Base-by-base conservation (phyloP, 2,797 vertebrate genomes). In the Pipistrellus nathusii region DNA sequence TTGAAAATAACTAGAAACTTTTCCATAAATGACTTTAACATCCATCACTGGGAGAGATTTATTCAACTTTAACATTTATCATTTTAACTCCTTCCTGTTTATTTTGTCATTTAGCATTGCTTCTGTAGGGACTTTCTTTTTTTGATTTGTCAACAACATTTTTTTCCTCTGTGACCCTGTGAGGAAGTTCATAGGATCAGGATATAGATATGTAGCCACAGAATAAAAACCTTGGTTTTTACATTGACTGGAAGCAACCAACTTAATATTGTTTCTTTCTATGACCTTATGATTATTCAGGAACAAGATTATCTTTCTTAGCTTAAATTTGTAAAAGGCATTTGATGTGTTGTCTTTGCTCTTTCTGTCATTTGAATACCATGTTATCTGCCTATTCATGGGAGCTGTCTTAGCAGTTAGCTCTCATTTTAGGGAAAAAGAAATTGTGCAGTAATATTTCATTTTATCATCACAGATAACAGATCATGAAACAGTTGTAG, bases 81-180 rank as follows among this genome's bases (percentile, higher is more conserved):
- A 82, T 91, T 83, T 90, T 73, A 76, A 92, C 66, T 62, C 48
- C 91, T 97, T 96, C 84, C 94, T 97, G 73, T 96, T 95, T 95
- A 48, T 85, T 92, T 95, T 94, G 59, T 81, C 44, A 21, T 38
- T 62, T 80, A 75, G 23, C 0, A 8, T 69, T 41, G 75, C 57
- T 94, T 77, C 71, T 96, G 88, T 41, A 57, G 57, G 78, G 59
- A 41, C 3, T 55, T 95, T 91, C 78, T 71, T 51, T 32, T 75
- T 92, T 81, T 66, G 44, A 38, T 87, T 93, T 78, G 51, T 96
- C 90, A 88, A 53, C 90, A 92, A 71, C n/a, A n/a, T 17, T 69
- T 17, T 57, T 81, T 75, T 66, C 75, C 75, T 71, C 51, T 44
- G 2, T 48, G 80, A 95, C 93, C 27, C 73, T 6, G 15, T 94